phyloP scores from a whole-genome alignment of 1,140 invertebrate genomes.

The Drosophila parabipectinata region DNA sequence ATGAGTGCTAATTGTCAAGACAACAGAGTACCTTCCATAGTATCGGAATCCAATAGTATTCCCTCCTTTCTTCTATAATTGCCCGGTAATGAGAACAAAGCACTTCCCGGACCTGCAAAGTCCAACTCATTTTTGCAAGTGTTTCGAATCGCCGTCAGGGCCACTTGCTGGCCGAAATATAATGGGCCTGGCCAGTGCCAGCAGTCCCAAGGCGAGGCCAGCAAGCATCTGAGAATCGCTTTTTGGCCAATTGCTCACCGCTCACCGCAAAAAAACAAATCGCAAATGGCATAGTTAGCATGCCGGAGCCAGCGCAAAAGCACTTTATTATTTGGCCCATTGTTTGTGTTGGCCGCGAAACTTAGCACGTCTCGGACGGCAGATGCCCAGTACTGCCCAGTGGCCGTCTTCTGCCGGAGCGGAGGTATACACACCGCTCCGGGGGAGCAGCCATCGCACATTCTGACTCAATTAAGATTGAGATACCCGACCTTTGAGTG shows the following conservation, averaged over 20 bases:
- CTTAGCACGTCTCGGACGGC: conserved; percentile 39
- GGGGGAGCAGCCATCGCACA: not conserved
- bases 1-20: not conserved
- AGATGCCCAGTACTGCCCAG: conserved; percentile 25
- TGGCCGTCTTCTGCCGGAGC: conserved; percentile 20
- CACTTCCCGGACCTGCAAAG: no score
- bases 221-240: conserved; percentile 22
- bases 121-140: not conserved
- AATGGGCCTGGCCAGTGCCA: not conserved
- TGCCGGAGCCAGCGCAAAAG: conserved; percentile 14
- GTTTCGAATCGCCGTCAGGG: conserved; percentile 9
- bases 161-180: conserved; percentile 8
- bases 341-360: conserved; percentile 19
- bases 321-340: conserved; percentile 11
- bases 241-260: conserved; percentile 28
- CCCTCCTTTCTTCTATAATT: not conserved
- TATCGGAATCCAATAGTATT: no score
- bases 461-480: conserved; percentile 32
- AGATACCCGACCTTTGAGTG: conserved; percentile 42
- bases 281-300: conserved; percentile 22
- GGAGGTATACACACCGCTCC: conserved; percentile 2
- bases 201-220: conserved; percentile 7
- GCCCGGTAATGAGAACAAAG: not conserved
- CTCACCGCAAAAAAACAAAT: conserved; percentile 25
- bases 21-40: no score